phyloP scores from a whole-genome alignment of 2,797 vertebrate genomes.

The Sparidentex hasta region DNA sequence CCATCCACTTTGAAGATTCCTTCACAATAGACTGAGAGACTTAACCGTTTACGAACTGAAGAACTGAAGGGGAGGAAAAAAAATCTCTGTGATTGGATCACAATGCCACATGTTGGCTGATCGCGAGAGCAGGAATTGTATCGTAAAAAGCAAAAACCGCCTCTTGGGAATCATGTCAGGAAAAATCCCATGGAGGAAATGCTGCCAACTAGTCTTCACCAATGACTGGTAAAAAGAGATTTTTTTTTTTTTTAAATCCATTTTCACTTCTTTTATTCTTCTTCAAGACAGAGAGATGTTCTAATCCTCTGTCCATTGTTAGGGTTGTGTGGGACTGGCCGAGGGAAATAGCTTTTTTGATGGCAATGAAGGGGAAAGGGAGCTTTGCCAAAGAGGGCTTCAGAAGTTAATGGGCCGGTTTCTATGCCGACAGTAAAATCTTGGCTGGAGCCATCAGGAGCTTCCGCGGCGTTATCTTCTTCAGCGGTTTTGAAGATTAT shows the following conservation, averaged over 20 bases:
- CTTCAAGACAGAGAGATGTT: conserved; percentile 82
- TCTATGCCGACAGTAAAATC: conserved; percentile 84
- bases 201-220: conserved; percentile 76
- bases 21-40: conserved; percentile 80
- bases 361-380: conserved; percentile 77
- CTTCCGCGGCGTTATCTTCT: conserved; percentile 78
- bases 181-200: conserved; percentile 77
- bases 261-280: conserved; percentile 57
- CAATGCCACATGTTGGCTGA: conserved; percentile 85
- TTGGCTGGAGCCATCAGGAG: conserved; percentile 74
- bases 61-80: conserved; percentile 53
- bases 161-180: conserved; percentile 81
- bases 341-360: conserved; percentile 84
- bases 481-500: conserved; percentile 82
- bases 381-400: conserved; percentile 83
- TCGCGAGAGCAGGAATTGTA: conserved; percentile 77
- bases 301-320: conserved; percentile 87
- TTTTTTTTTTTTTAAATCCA: conserved; percentile 38
- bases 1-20: conserved; percentile 81
- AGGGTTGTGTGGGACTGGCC: conserved; percentile 80
- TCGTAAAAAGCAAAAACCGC: conserved; percentile 79
- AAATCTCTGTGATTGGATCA: conserved; percentile 81
- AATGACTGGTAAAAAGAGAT: conserved; percentile 71
- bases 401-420: conserved; percentile 84
- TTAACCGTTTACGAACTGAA: conserved; percentile 80